Percentiles rank a stretch among this genome's conserved stretches.
Conservation (phyloP, 1,140 invertebrate species). For the Musca vetustissima region DNA sequence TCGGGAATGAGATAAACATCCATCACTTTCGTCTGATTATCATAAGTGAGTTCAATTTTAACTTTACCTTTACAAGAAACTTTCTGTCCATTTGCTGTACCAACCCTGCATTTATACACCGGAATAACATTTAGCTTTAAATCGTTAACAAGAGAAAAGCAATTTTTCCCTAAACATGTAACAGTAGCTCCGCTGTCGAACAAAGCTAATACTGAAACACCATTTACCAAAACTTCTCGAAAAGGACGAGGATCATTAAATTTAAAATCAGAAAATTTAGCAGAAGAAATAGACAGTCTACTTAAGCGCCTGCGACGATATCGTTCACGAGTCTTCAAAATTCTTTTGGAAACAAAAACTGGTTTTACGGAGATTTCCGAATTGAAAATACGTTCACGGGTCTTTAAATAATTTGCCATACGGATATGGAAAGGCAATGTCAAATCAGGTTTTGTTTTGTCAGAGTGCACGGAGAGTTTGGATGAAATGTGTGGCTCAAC, state of each 20-base stretch:
- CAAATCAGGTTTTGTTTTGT: background rate
- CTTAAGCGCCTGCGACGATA: background rate
- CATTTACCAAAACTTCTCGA: background rate
- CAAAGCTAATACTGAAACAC: background rate
- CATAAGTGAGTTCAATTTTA: background rate
- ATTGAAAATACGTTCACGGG: background rate
- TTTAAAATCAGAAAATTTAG: too few relatives aligned
- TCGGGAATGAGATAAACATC: slow-evolving; percentile 2
- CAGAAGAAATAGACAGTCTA: too few relatives aligned
- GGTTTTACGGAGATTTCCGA: background rate
- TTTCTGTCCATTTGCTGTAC: slow-evolving; percentile 12
- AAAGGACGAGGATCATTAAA: background rate
- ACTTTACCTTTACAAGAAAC: background rate
- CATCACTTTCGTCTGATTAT: background rate
- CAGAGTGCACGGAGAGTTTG: background rate
- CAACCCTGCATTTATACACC: background rate
- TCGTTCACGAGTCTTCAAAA: background rate
- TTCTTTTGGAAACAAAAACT: background rate
- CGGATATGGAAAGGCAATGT: slow-evolving; percentile 1
- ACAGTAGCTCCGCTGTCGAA: slow-evolving; percentile 18
- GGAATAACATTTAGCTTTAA: background rate
- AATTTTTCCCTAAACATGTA: slow-evolving; percentile 12
- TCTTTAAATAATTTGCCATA: background rate
- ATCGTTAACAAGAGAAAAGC: background rate
- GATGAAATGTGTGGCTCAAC: background rate